phyloP scores from a whole-genome alignment of 2,797 vertebrate species.

The Neostethus bicornis region DNA sequence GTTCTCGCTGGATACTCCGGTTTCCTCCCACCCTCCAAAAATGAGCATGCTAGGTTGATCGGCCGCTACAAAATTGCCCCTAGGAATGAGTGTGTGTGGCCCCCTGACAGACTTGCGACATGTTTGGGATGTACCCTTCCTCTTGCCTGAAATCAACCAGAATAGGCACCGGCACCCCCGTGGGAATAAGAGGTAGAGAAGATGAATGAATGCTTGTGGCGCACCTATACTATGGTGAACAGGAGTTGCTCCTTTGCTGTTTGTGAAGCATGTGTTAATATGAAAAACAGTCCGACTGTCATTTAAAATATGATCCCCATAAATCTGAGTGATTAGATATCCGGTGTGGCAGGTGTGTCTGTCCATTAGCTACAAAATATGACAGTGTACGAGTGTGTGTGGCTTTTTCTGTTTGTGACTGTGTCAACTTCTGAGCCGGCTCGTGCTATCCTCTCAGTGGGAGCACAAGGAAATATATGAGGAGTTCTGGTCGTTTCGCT shows the following conservation, averaged over 20 bases:
- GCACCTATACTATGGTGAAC: too few species aligned
- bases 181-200: too few species aligned
- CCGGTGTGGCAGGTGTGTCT: conserved; percentile 54
- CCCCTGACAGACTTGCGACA: too few species aligned
- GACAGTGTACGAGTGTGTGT: not conserved
- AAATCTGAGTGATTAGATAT: conserved; percentile 50
- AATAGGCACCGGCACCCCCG: too few species aligned
- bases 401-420: not conserved
- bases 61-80: too few species aligned
- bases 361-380: conserved; percentile 47
- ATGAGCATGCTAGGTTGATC: too few species aligned
- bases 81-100: too few species aligned
- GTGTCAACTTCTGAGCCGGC: conserved; percentile 4
- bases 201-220: too few species aligned
- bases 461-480: conserved; percentile 18
- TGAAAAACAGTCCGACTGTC: conserved; percentile 26
- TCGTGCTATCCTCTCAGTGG: not conserved
- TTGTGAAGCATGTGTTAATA: conserved; percentile 19
- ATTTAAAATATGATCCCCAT: conserved; percentile 24
- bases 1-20: too few species aligned
- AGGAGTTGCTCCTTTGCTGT: not conserved
- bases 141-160: too few species aligned
- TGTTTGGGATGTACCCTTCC: too few species aligned
- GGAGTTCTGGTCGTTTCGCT: conserved; percentile 23
- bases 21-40: too few species aligned